Base-by-base conservation (phyloP, 1,140 invertebrate genomes). In the Limonius californicus region DNA sequence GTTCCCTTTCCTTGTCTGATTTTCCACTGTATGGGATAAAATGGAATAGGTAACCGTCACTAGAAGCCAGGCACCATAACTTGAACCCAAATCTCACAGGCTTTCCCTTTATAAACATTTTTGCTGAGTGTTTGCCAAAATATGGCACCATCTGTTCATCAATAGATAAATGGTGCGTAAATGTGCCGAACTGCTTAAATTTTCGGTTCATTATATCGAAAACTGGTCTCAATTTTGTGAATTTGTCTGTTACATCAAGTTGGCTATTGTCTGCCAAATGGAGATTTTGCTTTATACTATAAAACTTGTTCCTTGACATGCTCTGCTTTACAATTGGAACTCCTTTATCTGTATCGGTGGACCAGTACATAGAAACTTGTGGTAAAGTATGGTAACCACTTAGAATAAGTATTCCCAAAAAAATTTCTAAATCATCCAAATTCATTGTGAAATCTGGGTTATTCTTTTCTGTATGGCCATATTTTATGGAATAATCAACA, bases 101-200 rank as follows among this genome's bases (percentile, higher is more conserved):
- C n/a, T n/a, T 32, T 32, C 27, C 27, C 11, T 32, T 32, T 4
- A 32, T 32, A 11, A 32, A 32, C 27, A 32, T 32, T 32, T 32
- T 11, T 6, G 27, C 11, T 4, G 27, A 32, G 11, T 32, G 27
- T 32, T 11, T 4, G 70, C n/a, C n/a, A n/a, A n/a, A n/a, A n/a
- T n/a, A n/a, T n/a, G n/a, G n/a, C n/a, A n/a, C n/a, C n/a, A n/a
- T n/a, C n/a, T n/a, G n/a, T n/a, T n/a, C n/a, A n/a, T n/a, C n/a
- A n/a, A n/a, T n/a, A n/a, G n/a, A n/a, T 14, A 77, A 50, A 61
- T 72, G 61, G 67, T 73, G 54, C 30, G 61, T 19, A 32, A 32
- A 11, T 6, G 4, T 6, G 11, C 4, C 27, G 11, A 32, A 32
- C 11, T 32, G 27, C 27, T 6, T 32, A 32, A 6, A 32, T 32